Percentiles rank a stretch among this genome's conserved stretches.
Evolutionary conservation across 2,888 invertebrate species (phyloP).

Genomic region (Micoletzkya japonica): DNA sequence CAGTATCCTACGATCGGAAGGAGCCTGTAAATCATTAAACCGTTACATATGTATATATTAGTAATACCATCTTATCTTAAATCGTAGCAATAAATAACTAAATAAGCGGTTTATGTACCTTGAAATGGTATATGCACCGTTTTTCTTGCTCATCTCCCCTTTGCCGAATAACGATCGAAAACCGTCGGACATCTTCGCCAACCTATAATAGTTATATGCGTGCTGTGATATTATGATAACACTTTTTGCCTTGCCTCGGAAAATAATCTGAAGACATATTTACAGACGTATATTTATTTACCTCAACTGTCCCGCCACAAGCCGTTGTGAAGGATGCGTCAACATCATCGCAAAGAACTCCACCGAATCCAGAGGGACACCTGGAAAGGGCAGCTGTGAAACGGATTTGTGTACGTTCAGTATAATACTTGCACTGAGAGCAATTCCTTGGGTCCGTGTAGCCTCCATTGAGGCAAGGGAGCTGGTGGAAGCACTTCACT

Average conservation of each 20-base stretch:
- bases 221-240: neutral
- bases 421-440: slow-evolving; percentile 37
- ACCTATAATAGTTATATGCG: neutral
- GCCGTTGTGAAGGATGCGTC: slow-evolving; percentile 38
- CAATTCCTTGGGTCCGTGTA: slow-evolving; percentile 42
- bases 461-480: slow-evolving; percentile 45
- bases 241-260: too few relatives aligned
- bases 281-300: slow-evolving; percentile 2
- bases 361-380: slow-evolving; percentile 48
- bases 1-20: slow-evolving; percentile 37
- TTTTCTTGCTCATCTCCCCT: slow-evolving; percentile 30
- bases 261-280: neutral
- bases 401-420: too few relatives aligned
- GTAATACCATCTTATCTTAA: too few relatives aligned
- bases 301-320: slow-evolving; percentile 43
- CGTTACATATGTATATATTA: neutral
- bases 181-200: slow-evolving; percentile 38
- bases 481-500: slow-evolving; percentile 3
- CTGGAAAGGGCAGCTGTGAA: slow-evolving; percentile 20
- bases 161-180: slow-evolving; percentile 44
- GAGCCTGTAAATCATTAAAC: slow-evolving; percentile 30
- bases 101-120: slow-evolving; percentile 28
- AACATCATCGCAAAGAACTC: slow-evolving; percentile 37
- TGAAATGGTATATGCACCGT: slow-evolving; percentile 42
- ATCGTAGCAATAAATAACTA: too few relatives aligned